A percentile compares a stretch with the other conserved stretches of the same genome.
These are phyloP conservation scores for Sturmia bella DNA, from an alignment of 2,888 invertebrate species.

Conservation along the genomic window DNA sequence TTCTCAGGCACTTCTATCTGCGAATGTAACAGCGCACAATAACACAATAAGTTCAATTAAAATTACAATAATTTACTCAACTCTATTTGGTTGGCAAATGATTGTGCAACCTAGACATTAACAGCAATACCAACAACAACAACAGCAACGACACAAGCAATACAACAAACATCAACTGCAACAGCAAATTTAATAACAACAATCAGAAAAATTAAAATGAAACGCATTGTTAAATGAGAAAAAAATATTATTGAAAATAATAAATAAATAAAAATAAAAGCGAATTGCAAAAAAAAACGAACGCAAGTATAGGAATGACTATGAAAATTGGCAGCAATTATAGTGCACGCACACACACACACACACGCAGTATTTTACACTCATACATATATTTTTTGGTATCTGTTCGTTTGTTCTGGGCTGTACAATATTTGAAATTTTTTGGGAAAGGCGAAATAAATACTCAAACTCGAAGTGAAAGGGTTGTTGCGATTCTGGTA, in stretches of 20 bases:
- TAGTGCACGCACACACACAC: constrained; percentile 45
- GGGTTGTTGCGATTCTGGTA: no score
- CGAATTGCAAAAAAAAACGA: not conserved
- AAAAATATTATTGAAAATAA: constrained; percentile 56
- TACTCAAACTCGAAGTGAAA: no score
- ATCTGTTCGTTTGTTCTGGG: constrained; percentile 20
- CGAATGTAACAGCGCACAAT: constrained; percentile 13
- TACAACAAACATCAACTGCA: constrained; percentile 45
- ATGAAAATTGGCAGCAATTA: constrained; percentile 66
- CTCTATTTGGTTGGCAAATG: constrained; percentile 63
- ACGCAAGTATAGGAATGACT: constrained; percentile 47
- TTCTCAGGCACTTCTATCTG: constrained; percentile 43
- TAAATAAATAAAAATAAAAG: constrained; percentile 38
- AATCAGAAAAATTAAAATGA: constrained; percentile 69
- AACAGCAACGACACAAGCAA: constrained; percentile 8
- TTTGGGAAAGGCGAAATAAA: not conserved
- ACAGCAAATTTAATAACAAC: constrained; percentile 66
- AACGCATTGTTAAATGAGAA: constrained; percentile 64
- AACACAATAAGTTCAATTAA: constrained; percentile 62
- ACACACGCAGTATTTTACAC: constrained; percentile 6
- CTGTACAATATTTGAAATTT: constrained; percentile 10
- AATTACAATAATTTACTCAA: constrained; percentile 70
- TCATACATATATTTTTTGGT: not conserved
- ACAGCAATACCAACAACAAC: constrained; percentile 46
- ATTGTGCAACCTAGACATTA: constrained; percentile 57